Conservation (phyloP, 2,797 vertebrate species). For the Oreonectes daqikongensis region DNA sequence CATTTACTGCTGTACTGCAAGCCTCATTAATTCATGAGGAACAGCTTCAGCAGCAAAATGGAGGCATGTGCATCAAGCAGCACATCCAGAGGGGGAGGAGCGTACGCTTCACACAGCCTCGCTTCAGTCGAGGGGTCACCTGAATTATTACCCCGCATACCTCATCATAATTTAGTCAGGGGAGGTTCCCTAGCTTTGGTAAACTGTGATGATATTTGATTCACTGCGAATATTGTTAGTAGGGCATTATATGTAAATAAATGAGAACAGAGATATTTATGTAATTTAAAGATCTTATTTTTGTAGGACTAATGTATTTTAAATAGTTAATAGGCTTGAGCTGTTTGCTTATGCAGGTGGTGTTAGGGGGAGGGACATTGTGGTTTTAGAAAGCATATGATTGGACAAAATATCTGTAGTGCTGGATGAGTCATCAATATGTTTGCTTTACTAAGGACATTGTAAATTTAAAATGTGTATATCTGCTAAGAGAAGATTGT, state of each 20-base stretch:
- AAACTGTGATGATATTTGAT: background rate
- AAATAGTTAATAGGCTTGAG: background rate
- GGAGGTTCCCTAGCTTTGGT: background rate
- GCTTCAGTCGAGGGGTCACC: constrained; percentile 18
- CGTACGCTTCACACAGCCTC: background rate
- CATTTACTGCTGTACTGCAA: constrained; percentile 25
- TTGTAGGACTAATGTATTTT: background rate
- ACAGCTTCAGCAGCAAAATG: constrained; percentile 39
- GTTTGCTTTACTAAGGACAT: no score
- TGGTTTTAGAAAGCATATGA: background rate
- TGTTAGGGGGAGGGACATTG: background rate
- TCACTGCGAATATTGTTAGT: background rate
- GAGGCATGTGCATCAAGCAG: constrained; percentile 31
- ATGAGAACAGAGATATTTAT: background rate
- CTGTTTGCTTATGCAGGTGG: background rate
- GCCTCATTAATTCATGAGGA: constrained; percentile 60
- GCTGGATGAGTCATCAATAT: background rate
- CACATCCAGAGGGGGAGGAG: constrained; percentile 17
- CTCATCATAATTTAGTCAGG: background rate
- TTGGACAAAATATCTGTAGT: background rate
- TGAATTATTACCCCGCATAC: constrained; percentile 11
- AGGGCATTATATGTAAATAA: background rate
- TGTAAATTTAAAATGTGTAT: no score
- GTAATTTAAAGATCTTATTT: background rate
- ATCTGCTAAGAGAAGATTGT: no score